Conservation (phyloP, 2,888 invertebrate genomes). For the Nomada flava region DNA sequence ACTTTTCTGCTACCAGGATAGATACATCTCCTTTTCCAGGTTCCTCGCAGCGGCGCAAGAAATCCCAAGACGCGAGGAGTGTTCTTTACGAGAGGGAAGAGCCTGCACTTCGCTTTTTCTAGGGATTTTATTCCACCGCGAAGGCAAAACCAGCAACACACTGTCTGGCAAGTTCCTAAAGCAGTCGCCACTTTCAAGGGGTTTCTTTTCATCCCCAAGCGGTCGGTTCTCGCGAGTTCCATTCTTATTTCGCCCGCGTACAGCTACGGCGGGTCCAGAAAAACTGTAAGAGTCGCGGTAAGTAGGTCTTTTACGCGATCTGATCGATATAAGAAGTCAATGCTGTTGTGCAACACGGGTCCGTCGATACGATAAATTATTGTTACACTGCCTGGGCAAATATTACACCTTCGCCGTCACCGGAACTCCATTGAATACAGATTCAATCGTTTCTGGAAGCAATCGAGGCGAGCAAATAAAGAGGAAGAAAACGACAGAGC, state of each 20-base stretch:
- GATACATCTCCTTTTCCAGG: slow-evolving; percentile 15
- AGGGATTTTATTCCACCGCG: slow-evolving; percentile 64
- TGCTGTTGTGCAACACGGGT: too few relatives aligned
- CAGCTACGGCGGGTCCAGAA: neutral
- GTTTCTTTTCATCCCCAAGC: slow-evolving; percentile 51
- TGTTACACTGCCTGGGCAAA: too few relatives aligned
- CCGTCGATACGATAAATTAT: too few relatives aligned
- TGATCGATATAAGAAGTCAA: too few relatives aligned
- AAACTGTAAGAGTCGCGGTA: neutral
- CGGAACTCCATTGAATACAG: slow-evolving; percentile 9
- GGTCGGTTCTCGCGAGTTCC: slow-evolving; percentile 26
- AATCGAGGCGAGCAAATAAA: slow-evolving; percentile 11
- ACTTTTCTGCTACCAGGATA: slow-evolving; percentile 6
- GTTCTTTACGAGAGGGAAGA: slow-evolving; percentile 28
- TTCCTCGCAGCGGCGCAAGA: slow-evolving; percentile 18
- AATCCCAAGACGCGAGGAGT: slow-evolving; percentile 18
- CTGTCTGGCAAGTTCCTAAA: slow-evolving; percentile 54
- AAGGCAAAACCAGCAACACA: slow-evolving; percentile 42
- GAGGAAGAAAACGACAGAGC: neutral
- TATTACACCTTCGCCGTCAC: too few relatives aligned
- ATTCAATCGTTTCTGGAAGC: slow-evolving; percentile 25
- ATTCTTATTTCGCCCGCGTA: neutral
- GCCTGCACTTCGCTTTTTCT: slow-evolving; percentile 58
- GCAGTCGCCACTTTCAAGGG: slow-evolving; percentile 28
- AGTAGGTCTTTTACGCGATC: too few relatives aligned